Evolutionary conservation across 1,140 invertebrate genomes (phyloP).

Genomic region (Phymastichus coffea): DNA sequence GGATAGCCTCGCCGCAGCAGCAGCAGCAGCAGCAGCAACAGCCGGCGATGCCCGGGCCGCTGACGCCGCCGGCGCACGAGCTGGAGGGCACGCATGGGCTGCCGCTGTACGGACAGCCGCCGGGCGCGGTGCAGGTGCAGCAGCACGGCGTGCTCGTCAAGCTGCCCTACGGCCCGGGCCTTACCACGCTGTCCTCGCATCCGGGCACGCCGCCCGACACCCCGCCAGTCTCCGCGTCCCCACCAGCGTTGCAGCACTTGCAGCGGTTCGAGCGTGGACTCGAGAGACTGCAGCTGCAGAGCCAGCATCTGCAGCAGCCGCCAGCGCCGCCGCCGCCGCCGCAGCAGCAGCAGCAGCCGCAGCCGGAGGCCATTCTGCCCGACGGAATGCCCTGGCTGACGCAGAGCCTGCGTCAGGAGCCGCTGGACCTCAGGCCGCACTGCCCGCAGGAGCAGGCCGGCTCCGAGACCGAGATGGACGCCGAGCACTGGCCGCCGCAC

Average conservation of each 20-base stretch:
- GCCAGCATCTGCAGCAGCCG: conserved; percentile 41
- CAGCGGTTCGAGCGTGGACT: conserved; percentile 42
- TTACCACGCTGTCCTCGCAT: conserved; percentile 53
- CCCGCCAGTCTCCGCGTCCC: conserved; percentile 64
- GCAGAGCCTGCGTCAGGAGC: conserved; percentile 69
- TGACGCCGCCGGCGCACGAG: conserved; percentile 63
- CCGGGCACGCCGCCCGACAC: conserved; percentile 77
- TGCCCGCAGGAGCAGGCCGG: conserved; percentile 54
- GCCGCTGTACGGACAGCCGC: conserved; percentile 49
- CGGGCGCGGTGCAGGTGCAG: conserved; percentile 10
- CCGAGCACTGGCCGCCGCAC: conserved; percentile 43
- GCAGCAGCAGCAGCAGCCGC: conserved; percentile 36
- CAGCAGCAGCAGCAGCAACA: conserved; percentile 35
- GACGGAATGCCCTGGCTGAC: conserved; percentile 72
- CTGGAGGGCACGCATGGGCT: conserved; percentile 54
- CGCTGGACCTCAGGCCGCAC: conserved; percentile 76
- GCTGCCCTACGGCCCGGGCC: conserved; percentile 14
- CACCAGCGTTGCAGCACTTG: conserved; percentile 57
- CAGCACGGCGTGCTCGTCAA: conserved; percentile 13
- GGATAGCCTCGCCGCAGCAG: background rate
- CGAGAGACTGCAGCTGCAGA: conserved; percentile 37
- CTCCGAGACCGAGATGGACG: conserved; percentile 35
- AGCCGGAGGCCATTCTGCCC: conserved; percentile 39
- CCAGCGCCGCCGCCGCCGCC: conserved; percentile 35
- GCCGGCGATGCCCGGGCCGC: conserved; percentile 38